phyloP scores from a whole-genome alignment of 2,113 vertebrate species.

The Phyllopteryx taeniolatus region DNA sequence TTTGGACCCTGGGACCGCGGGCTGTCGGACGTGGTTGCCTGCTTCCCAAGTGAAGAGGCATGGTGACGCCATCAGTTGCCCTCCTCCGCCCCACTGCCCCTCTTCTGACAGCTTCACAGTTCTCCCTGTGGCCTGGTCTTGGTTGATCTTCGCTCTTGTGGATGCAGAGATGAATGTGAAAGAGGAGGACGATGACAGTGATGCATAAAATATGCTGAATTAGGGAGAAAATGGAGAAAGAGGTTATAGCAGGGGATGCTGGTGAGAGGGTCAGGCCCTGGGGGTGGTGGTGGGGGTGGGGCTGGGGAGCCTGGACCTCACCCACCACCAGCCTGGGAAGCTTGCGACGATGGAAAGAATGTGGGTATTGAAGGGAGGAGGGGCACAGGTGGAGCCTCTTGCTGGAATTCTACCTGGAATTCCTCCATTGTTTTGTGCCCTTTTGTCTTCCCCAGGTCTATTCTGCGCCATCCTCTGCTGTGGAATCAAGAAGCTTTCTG shows the following conservation, averaged over 20 bases:
- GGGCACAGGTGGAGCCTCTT: slow-evolving; percentile 42
- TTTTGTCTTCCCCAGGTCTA: slow-evolving; percentile 4
- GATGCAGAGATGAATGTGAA: slow-evolving; percentile 35
- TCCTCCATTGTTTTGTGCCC: slow-evolving; percentile 24
- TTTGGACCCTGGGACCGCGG: too few relatives aligned
- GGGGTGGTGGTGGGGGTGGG: slow-evolving; percentile 34
- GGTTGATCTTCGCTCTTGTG: slow-evolving; percentile 21
- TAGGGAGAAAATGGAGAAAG: slow-evolving; percentile 31
- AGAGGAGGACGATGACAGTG: slow-evolving; percentile 58
- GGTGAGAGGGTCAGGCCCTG: slow-evolving; percentile 56
- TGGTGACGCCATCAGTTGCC: slow-evolving; percentile 22
- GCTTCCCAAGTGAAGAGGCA: slow-evolving; percentile 21
- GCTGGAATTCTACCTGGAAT: slow-evolving; percentile 44
- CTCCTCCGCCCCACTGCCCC: slow-evolving; percentile 5
- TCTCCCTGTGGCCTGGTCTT: slow-evolving; percentile 28
- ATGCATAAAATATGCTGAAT: slow-evolving; percentile 67
- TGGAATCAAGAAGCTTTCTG: slow-evolving; percentile 29
- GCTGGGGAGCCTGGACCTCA: slow-evolving; percentile 36
- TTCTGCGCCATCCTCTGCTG: slow-evolving; percentile 9
- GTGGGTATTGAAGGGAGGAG: slow-evolving; percentile 3
- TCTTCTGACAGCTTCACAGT: slow-evolving; percentile 53
- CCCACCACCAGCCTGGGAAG: slow-evolving; percentile 18
- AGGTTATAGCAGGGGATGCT: slow-evolving; percentile 54
- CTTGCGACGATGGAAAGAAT: background rate
- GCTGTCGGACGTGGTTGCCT: slow-evolving; percentile 15